Conservation (phyloP, 2,113 vertebrate species). For the Gallinago paraguaiae region DNA sequence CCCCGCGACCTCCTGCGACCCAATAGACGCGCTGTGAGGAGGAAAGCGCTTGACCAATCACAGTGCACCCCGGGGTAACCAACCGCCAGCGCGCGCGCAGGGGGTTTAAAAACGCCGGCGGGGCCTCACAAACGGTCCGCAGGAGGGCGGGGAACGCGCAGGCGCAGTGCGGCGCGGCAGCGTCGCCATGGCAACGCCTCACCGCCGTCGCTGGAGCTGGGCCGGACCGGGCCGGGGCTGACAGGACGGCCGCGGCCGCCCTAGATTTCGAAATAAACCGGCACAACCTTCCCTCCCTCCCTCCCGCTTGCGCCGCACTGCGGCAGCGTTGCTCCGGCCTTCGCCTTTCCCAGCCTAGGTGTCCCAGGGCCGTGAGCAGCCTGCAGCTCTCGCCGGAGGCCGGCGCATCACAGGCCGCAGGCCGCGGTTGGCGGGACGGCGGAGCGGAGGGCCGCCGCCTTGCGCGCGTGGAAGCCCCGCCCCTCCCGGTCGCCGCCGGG, state of each 20-base stretch:
- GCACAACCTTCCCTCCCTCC: too few relatives aligned
- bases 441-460: background rate
- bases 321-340: background rate
- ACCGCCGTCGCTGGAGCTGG: too few relatives aligned
- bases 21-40: background rate
- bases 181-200: background rate
- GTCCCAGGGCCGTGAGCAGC: background rate
- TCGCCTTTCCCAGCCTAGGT: background rate
- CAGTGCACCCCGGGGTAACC: background rate
- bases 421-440: background rate
- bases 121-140: background rate
- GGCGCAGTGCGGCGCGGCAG: background rate
- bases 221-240: background rate
- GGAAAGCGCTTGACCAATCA: background rate
- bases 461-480: background rate
- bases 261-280: background rate
- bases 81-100: constrained; percentile 26
- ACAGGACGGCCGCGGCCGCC: too few relatives aligned
- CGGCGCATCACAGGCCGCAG: background rate
- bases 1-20: accelerated
- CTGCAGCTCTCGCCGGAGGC: background rate
- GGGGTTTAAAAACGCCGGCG: constrained; percentile 36
- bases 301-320: accelerated
- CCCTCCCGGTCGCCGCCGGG: background rate
- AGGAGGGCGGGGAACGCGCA: background rate